phyloP scores from a whole-genome alignment of 2,113 vertebrate genomes.

The Petromus typicus region DNA sequence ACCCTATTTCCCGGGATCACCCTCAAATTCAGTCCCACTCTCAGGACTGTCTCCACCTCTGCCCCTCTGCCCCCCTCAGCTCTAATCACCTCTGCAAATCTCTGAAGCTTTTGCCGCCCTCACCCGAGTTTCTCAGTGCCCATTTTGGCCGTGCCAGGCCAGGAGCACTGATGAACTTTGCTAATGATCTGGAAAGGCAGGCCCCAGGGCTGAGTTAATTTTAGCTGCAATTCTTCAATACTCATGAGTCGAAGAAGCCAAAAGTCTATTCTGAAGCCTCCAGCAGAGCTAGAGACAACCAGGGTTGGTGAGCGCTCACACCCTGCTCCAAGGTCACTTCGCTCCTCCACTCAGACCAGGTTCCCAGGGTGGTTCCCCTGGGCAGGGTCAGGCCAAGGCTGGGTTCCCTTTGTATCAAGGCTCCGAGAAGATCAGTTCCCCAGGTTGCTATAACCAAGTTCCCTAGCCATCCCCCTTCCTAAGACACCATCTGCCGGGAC shows the following conservation, averaged over 20 bases:
- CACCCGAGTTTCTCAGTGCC: not conserved
- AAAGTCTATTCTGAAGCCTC: constrained; percentile 62
- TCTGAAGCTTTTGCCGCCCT: not conserved
- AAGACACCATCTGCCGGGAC: constrained; percentile 29
- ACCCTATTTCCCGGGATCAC: not conserved
- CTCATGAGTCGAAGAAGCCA: constrained; percentile 56
- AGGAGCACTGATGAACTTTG: constrained; percentile 65
- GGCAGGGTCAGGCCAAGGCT: not conserved
- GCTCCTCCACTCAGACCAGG: not conserved
- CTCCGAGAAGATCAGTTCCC: not conserved
- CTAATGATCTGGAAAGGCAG: constrained; percentile 69
- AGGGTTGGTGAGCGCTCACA: not conserved
- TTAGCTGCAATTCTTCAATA: constrained; percentile 72
- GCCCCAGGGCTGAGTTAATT: constrained; percentile 67
- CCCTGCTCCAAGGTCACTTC: not conserved
- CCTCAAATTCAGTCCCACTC: not conserved
- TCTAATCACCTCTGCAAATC: not conserved
- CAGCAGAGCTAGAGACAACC: not conserved
- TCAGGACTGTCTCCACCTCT: not conserved
- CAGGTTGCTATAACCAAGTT: not conserved
- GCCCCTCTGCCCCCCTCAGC: not conserved
- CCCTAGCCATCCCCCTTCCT: not conserved
- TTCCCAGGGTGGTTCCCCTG: not conserved
- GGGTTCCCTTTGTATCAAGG: not conserved
- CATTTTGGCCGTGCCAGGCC: not conserved